Evolutionary conservation across 2,113 vertebrate species (phyloP), one percentile per base, ranked within the genome.

Genomic region (Perca fluviatilis): DNA sequence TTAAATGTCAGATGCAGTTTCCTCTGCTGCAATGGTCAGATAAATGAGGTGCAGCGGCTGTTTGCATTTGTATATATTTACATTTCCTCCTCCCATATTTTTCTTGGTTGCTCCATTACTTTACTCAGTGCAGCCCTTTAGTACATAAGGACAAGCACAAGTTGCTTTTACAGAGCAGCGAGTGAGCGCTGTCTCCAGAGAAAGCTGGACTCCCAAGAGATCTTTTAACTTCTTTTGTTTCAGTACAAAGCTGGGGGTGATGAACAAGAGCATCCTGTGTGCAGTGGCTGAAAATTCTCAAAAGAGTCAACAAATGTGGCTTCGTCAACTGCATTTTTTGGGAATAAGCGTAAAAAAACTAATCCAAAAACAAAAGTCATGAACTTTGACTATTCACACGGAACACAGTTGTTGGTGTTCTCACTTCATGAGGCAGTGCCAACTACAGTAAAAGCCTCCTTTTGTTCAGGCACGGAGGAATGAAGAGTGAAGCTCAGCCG

Each of bases 1-100:
- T 51, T 68, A 80, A 78, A 60, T 36, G 57, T 88, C 77, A 77
- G 43, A 79, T 5, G 51, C 49, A 46, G 36, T 84, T 79, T 80
- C 43, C 62, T 36, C 74, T 80, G 75, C 79, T 53, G 82, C 30
- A 50, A 33, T 23, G 58, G 72, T 53, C 72, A 72, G 6, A 80
- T 76, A 83, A 69, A 81, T 82, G 74, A 63, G 23, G 19, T 10
- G 21, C 36, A 9, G 75, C 12, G 6, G 47, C 51, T 80, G 15
- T 0, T 40, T 40, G 8, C 2, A 40, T 0, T 7, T 53, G 56
- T 53, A 18, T 43, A 46, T 10, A 36, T 65, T 74, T 57, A 62
- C 5, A 62, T 58, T 21, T 25, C 46, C 9, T 0, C 27, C 54
- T 56, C 51, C n/a, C 14, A 30, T 58, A 46, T 33, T 66, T 43